phyloP scores from a whole-genome alignment of 2,113 vertebrate genomes.

The Callipepla squamata region DNA sequence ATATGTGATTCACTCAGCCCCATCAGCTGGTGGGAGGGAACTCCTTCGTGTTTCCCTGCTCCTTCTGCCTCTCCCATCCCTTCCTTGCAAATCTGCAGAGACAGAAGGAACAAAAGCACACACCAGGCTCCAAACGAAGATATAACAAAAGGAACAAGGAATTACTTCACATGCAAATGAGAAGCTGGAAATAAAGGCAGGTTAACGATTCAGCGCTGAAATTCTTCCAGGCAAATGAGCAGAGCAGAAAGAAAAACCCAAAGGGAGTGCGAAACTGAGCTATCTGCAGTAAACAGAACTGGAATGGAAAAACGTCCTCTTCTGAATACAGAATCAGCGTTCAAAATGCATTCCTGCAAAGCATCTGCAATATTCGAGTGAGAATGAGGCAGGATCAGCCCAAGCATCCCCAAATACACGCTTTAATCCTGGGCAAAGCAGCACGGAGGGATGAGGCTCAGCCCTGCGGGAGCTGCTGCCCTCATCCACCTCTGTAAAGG shows the following conservation, averaged over 20 bases:
- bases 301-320: not conserved
- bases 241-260: not conserved
- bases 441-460: not conserved
- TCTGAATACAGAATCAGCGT: not conserved
- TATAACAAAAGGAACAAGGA: not conserved
- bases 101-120: not conserved
- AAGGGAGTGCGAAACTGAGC: not conserved
- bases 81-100: not conserved
- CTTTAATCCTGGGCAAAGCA: not conserved
- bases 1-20: not conserved
- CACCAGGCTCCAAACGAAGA: not conserved
- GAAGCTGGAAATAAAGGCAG: slow-evolving; percentile 18
- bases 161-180: slow-evolving; percentile 2
- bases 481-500: not conserved
- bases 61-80: not conserved
- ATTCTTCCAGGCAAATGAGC: not conserved
- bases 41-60: not conserved
- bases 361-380: too few relatives aligned
- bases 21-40: not conserved
- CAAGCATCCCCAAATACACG: rapidly evolving
- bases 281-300: not conserved
- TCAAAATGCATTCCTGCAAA: not conserved
- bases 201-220: slow-evolving; percentile 20
- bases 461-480: not conserved
- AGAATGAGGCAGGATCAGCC: not conserved